Base-by-base conservation (phyloP, 2,888 invertebrate species). In the Alloscopus bannaensis region DNA sequence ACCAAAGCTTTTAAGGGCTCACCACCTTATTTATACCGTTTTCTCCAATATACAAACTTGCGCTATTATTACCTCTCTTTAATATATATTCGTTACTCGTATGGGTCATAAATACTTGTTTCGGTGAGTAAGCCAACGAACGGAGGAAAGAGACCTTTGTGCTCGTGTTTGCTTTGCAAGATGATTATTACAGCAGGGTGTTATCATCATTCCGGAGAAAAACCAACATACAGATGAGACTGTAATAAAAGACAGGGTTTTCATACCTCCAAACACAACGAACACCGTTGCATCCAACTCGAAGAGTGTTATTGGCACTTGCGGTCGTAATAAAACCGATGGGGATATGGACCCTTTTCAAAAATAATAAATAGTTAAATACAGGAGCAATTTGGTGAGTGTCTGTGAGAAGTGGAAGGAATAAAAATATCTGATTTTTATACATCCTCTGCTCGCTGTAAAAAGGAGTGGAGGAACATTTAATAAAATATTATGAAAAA, bases 121-220 rank as follows among this genome's bases (percentile, higher is more conserved):
- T 60, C 6, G 60, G 70, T 71, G 18, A 70, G 47, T n/a, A n/a
- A n/a, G n/a, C n/a, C n/a, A n/a, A n/a, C n/a, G n/a, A n/a, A n/a
- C n/a, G 45, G 4, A 62, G 36, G 40, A 62, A 71, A 60, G 40
- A 36, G 50, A 52, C 52, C n/a, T 62, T 62, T 40, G 70, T 62
- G 50, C 42, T 71, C 11, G 13, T 47, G 40, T 71, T 71, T 62
- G 62, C 50, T 50, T 62, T 36, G 40, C 20, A 50, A 62, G 65
- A 66, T 78, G 77, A 82, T 82, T n/a, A n/a, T n/a, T n/a, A n/a
- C n/a, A 70, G 78, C 69, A 69, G 77, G 73, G 80, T 82, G 80
- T 82, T 77, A 36, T 42, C n/a, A 65, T 70, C 50, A 73, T n/a
- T n/a, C n/a, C n/a, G n/a, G n/a, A 45, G 66, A 70, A 80, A 71